Conservation (phyloP, 92 coral and sea anemone species). For the Porites lobata region DNA sequence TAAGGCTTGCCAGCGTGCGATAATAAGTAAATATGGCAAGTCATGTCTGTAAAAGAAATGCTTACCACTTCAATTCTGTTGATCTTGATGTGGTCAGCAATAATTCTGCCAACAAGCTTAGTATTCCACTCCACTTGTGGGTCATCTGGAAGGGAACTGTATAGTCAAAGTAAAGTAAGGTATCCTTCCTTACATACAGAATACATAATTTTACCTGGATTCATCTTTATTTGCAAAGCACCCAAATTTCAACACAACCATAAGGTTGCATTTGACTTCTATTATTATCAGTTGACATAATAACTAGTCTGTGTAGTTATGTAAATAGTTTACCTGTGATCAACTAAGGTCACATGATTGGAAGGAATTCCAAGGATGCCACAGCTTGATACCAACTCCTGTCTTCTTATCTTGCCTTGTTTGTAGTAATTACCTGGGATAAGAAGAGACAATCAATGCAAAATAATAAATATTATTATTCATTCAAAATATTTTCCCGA, state of each 20-base stretch:
- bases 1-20: too few relatives aligned
- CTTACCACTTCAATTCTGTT: constrained; percentile 84
- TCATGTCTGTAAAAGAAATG: neutral
- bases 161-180: neutral
- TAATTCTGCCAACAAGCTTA: constrained; percentile 54
- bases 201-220: too few relatives aligned
- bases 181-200: too few relatives aligned
- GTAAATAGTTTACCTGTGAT: constrained; percentile 68
- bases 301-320: neutral
- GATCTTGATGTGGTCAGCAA: constrained; percentile 64
- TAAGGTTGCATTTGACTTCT: too few relatives aligned
- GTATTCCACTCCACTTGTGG: constrained; percentile 77
- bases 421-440: constrained; percentile 84
- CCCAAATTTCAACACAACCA: too few relatives aligned
- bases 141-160: constrained; percentile 79
- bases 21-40: too few relatives aligned
- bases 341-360: constrained; percentile 69
- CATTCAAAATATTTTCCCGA: too few relatives aligned
- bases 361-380: constrained; percentile 82
- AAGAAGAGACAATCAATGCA: neutral
- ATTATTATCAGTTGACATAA: too few relatives aligned
- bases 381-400: constrained; percentile 86
- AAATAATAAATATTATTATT: neutral
- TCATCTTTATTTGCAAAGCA: too few relatives aligned
- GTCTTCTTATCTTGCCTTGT: constrained; percentile 78